Evolutionary conservation across 2,113 vertebrate genomes (phyloP), one percentile per base, ranked within the genome.

Genomic region (Mola mola): DNA sequence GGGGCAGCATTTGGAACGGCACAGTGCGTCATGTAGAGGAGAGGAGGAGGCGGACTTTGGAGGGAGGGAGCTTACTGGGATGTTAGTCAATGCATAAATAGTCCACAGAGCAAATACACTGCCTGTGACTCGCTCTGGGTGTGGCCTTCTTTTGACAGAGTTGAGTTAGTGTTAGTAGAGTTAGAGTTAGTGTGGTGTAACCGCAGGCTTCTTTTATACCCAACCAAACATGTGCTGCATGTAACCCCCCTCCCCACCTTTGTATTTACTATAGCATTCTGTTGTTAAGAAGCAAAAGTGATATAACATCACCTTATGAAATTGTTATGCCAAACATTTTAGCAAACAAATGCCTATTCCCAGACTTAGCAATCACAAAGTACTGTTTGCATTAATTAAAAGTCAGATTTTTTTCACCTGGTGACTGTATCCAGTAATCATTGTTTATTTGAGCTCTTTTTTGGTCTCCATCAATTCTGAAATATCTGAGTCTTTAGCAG

Each of bases 1-100:
- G 78, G 65, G 70, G 79, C 62, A 50, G 70, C 44, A 72, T 75
- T n/a, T 84, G 75, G 69, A 74, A 71, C 75, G 72, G 49, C 49
- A 37, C 55, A 24, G 62, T 48, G 79, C 68, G 71, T 83, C 79
- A 86, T 47, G 69, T 68, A 29, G 49, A 71, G 67, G 25, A 57
- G 57, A 63, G 44, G 68, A 67, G 70, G 65, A 69, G 68, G 41
- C 57, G 69, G 72, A 59, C 44, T 50, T 65, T 2, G 4, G 21
- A 73, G 68, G 67, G 76, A 67, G 72, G 68, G 64, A 59, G 66
- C 56, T 56, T 42, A 66, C 51, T 38, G 60, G 37, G 71, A 81
- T 68, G 70, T 86, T 87, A 81, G 82, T 84, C 81, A 84, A 87
- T 75, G 75, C 75, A 79, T 83, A 85, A 40, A 83, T 82, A 70